Evolutionary conservation across 2,888 invertebrate genomes (phyloP), one percentile per base, ranked within the genome.

Genomic region (Invenusta paracnida): DNA sequence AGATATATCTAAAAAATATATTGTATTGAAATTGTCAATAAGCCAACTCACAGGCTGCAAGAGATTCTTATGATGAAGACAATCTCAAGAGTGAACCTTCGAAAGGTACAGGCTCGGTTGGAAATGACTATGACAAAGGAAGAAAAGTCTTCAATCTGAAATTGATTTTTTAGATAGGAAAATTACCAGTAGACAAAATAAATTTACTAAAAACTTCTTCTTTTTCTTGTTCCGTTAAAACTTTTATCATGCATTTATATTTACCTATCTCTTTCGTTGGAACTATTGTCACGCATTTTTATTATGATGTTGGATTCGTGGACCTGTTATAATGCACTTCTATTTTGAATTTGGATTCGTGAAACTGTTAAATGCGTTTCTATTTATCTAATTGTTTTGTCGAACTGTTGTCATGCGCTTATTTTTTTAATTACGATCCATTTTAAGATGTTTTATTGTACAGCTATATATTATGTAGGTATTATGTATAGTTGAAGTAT

Each of bases 281-380:
- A 73, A 73, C 73, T n/a, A 73, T 73, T 73, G 73, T 73, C 73
- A 73, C 27, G 73, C 25, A 73, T 73, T 73, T 73, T 73, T 73
- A 73, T 5, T 73, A 5, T 73, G 73, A 73, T 73, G 25, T 73
- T 73, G 73, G 73, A 73, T n/a, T 73, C 27, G 17, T 13, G 73
- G 73, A 73, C 5, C 73, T 73, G 73, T 73, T 73, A 73, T 73
- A 73, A 73, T 73, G 17, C 17, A 73, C 23, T 73, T 73, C 73
- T 73, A 73, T 73, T 73, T 13, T 73, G 73, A 73, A 73, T 73
- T 73, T 25, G 27, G 73, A 73, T 73, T 73, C 2, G 73, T 73
- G 27, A 23, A 73, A 25, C 73, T 23, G 73, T 73, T 73, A n/a
- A n/a, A n/a, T n/a, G n/a, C n/a, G n/a, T n/a, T n/a, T n/a, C n/a